phyloP scores from a whole-genome alignment of 2,888 invertebrate species.

The Sabatieria punctata region DNA sequence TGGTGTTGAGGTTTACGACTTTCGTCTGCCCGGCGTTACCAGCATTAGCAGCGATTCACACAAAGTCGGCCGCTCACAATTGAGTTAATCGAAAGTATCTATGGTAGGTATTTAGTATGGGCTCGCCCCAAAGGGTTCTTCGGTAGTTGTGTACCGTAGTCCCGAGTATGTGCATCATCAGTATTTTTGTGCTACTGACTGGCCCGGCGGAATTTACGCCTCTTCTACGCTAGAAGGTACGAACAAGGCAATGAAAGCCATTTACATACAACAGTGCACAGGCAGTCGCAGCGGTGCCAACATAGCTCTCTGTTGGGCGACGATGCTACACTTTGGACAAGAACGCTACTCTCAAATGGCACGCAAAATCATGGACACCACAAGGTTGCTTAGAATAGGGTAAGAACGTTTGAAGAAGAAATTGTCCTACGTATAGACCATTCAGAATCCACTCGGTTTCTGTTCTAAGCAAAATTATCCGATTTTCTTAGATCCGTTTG shows the following conservation, averaged over 20 bases:
- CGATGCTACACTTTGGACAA: constrained; percentile 72
- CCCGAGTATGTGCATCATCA: constrained; percentile 63
- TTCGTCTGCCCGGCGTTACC: constrained; percentile 70
- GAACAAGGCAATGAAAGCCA: no score
- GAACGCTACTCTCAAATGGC: constrained; percentile 68
- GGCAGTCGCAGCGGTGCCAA: constrained; percentile 50
- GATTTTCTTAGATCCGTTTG: no score
- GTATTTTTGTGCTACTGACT: constrained; percentile 80
- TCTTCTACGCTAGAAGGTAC: constrained; percentile 60
- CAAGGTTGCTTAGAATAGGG: no score
- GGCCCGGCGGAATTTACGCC: constrained; percentile 96
- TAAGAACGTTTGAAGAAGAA: no score
- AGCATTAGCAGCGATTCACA: constrained; percentile 96
- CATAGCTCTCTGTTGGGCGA: constrained; percentile 93
- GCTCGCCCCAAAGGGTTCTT: constrained; percentile 88
- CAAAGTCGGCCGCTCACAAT: constrained; percentile 54
- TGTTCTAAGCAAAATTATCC: no score
- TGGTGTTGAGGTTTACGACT: constrained; percentile 61
- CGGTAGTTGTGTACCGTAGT: constrained; percentile 64
- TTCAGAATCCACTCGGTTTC: no score
- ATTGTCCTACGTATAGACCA: no score
- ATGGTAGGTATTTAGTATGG: constrained; percentile 54
- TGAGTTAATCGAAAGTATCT: neutral
- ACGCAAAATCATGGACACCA: constrained; percentile 57
- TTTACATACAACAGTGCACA: constrained; percentile 17